These are phyloP conservation scores for Xestia xanthographa DNA, from an alignment of 2,888 invertebrate species.

Conservation along the genomic window DNA sequence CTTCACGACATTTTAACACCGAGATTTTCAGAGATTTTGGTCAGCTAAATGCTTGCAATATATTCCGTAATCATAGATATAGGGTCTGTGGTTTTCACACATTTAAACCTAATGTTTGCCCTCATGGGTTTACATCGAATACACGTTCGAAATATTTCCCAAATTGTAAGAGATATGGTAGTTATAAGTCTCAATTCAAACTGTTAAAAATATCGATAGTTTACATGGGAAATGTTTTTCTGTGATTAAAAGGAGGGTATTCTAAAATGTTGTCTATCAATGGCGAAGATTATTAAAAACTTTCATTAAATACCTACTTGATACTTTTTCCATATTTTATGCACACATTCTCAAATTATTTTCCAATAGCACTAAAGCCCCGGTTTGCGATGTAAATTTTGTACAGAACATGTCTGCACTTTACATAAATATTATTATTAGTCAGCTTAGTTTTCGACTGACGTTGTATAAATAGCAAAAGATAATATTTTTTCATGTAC, in stretches of 20 bases:
- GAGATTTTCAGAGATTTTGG: conserved; percentile 21
- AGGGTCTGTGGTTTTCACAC: not conserved
- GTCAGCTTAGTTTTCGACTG: conserved; percentile 71
- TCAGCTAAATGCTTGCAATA: conserved; percentile 33
- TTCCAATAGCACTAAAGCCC: not conserved
- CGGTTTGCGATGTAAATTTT: conserved; percentile 56
- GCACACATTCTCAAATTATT: conserved; percentile 4
- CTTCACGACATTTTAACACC: not conserved
- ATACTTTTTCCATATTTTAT: not conserved
- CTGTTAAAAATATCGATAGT: not conserved
- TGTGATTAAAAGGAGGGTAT: not conserved
- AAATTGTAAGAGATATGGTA: not conserved
- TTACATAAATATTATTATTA: conserved; percentile 18
- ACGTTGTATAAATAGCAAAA: conserved; percentile 71
- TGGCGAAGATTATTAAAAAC: not conserved
- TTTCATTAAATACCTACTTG: not conserved
- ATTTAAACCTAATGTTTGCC: not conserved
- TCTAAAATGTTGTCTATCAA: not conserved
- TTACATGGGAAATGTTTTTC: not conserved
- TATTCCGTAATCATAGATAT: conserved; percentile 34
- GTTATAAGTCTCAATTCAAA: not conserved
- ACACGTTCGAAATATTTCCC: conserved; percentile 35
- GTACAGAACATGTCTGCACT: conserved; percentile 48
- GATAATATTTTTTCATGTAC: conserved; percentile 78
- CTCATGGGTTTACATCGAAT: not conserved